Evolutionary conservation across 2,797 vertebrate genomes (phyloP).

Genomic region (Myripristis murdjan): DNA sequence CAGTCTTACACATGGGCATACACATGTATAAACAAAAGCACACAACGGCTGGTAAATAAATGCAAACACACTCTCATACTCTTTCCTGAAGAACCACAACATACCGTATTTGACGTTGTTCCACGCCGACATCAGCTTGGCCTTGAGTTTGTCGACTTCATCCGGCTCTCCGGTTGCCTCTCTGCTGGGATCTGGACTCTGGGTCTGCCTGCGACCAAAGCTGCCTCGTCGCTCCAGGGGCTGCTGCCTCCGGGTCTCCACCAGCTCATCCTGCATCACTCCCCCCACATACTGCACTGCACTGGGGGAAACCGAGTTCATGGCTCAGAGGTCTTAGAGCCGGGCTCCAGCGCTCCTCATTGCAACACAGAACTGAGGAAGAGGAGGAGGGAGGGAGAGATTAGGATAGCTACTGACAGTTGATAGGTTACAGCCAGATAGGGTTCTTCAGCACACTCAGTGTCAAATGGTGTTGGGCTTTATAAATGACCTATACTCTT

Average conservation of each 20-base stretch:
- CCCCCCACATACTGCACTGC: conserved; percentile 87
- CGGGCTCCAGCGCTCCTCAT: conserved; percentile 54
- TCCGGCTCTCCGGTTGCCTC: conserved; percentile 87
- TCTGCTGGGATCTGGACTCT: conserved; percentile 77
- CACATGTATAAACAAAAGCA: background rate
- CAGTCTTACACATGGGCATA: background rate
- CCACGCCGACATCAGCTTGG: conserved; percentile 90
- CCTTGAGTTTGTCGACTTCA: conserved; percentile 92
- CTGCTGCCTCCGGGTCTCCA: conserved; percentile 63
- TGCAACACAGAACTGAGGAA: conserved; percentile 49
- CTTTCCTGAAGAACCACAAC: conserved; percentile 31
- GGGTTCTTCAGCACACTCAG: background rate
- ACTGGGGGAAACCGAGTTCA: conserved; percentile 93
- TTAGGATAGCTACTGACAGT: conserved; percentile 17
- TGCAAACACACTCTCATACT: background rate
- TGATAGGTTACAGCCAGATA: background rate
- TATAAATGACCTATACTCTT: background rate
- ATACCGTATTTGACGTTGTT: conserved; percentile 93
- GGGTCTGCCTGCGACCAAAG: conserved; percentile 58
- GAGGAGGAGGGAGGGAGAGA: conserved; percentile 1
- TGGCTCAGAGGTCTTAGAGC: conserved; percentile 72
- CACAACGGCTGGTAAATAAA: conserved; percentile 1
- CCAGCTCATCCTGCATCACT: conserved; percentile 81
- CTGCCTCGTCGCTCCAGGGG: conserved; percentile 71
- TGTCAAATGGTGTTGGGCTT: background rate